Evolutionary conservation across 2,113 vertebrate genomes (phyloP).

Genomic region (Zosterops pallidus): DNA sequence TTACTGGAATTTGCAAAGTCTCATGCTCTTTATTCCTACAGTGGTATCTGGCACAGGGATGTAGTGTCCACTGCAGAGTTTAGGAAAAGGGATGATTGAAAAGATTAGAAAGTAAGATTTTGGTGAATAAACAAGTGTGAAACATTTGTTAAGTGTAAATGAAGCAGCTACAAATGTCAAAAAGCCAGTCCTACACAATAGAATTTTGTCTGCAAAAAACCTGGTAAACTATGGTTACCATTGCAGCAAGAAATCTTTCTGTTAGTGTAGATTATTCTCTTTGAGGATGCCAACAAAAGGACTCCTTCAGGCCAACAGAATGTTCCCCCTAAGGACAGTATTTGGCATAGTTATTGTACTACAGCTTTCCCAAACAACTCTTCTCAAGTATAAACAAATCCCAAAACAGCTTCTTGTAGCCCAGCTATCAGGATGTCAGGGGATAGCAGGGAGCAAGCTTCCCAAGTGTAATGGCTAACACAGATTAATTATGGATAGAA

Average conservation of each 20-base stretch:
- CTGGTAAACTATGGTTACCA: rapidly evolving
- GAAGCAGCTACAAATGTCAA: not conserved
- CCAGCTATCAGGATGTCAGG: not conserved
- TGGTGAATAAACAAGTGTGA: not conserved
- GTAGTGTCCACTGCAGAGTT: not conserved
- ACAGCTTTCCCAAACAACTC: not conserved
- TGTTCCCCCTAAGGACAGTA: not conserved
- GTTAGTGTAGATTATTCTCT: not conserved
- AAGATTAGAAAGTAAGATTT: not conserved
- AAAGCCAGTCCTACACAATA: not conserved
- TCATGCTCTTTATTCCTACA: not conserved
- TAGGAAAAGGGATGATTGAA: not conserved
- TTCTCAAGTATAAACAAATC: not conserved
- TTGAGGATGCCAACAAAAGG: not conserved
- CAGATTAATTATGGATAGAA: not conserved
- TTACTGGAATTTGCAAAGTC: not conserved
- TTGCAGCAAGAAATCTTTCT: not conserved
- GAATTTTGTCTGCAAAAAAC: not conserved
- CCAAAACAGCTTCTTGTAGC: not conserved
- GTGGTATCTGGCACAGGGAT: not conserved
- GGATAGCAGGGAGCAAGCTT: not conserved
- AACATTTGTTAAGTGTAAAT: not conserved
- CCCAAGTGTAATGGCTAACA: not conserved
- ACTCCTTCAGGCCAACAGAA: not conserved
- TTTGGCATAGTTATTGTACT: not conserved